These are phyloP conservation scores for Gambusia affinis DNA, from an alignment of 2,113 vertebrate species.

Conservation along the genomic window DNA sequence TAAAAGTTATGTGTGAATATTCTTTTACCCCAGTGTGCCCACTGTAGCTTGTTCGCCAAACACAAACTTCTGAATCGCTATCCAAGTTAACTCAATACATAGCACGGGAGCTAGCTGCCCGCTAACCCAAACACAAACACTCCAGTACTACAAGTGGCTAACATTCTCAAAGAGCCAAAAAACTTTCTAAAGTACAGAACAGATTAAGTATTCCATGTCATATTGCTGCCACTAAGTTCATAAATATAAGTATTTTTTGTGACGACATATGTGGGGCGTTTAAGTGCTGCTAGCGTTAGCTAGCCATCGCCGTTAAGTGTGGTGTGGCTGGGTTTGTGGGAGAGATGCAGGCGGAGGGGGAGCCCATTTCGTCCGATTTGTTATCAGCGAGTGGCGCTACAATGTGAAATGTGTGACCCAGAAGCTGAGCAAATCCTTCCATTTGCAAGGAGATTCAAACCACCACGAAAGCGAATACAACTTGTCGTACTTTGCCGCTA, in stretches of 20 bases:
- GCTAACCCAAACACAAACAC: conserved; percentile 68
- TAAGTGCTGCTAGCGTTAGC: conserved; percentile 62
- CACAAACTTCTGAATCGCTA: conserved; percentile 38
- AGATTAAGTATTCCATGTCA: neutral
- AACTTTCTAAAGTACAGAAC: neutral
- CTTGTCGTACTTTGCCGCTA: conserved; percentile 10
- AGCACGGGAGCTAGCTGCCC: conserved; percentile 51
- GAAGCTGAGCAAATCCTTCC: conserved; percentile 29
- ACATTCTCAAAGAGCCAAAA: conserved; percentile 5
- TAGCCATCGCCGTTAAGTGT: conserved; percentile 58
- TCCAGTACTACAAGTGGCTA: conserved; percentile 9
- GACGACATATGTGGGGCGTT: conserved; percentile 26
- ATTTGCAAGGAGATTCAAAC: conserved; percentile 30
- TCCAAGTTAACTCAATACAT: conserved; percentile 38
- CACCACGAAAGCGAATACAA: conserved; percentile 1
- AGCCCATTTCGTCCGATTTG: conserved; percentile 69
- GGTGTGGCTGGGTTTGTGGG: conserved; percentile 54
- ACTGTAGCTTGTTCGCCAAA: neutral
- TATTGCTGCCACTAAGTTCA: neutral
- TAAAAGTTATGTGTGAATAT: accelerated
- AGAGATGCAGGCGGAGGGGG: conserved; percentile 58
- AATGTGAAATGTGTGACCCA: conserved; percentile 69
- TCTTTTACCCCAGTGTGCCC: accelerated
- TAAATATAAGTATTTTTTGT: neutral
- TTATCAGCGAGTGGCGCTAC: conserved; percentile 73